A percentile compares a stretch with the other conserved stretches of the same genome.
These are phyloP conservation scores for Xylota sylvarum DNA, from an alignment of 2,888 invertebrate genomes.

Conservation along the genomic window DNA sequence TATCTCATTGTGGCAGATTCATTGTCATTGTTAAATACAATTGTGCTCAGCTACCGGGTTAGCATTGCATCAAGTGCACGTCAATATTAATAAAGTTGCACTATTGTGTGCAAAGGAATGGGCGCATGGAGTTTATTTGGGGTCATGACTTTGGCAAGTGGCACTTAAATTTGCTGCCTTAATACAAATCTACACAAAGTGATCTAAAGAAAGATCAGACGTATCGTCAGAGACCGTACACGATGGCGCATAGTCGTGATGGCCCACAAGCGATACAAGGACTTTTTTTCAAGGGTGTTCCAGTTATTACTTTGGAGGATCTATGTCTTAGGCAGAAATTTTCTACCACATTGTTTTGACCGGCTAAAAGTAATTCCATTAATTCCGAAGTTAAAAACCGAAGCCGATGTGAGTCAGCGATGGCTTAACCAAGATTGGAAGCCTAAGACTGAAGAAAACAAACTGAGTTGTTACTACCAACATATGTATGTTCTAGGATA, in stretches of 20 bases:
- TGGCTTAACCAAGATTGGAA: too few relatives aligned
- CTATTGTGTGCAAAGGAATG: slow-evolving; percentile 25
- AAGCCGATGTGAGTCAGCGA: too few relatives aligned
- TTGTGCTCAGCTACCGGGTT: slow-evolving; percentile 52
- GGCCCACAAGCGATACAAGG: too few relatives aligned
- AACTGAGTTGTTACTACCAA: too few relatives aligned
- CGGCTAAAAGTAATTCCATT: too few relatives aligned
- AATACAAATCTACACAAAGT: neutral
- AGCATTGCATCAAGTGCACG: slow-evolving; percentile 64
- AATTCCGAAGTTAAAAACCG: too few relatives aligned
- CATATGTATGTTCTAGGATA: too few relatives aligned
- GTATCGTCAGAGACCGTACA: neutral
- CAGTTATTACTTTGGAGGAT: too few relatives aligned
- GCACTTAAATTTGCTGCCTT: slow-evolving; percentile 18
- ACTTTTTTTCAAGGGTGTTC: too few relatives aligned
- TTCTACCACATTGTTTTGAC: too few relatives aligned
- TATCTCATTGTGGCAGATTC: slow-evolving; percentile 49
- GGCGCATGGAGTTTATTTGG: slow-evolving; percentile 37
- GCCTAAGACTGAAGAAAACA: too few relatives aligned
- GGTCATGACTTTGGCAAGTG: slow-evolving; percentile 49
- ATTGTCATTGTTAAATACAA: slow-evolving; percentile 69
- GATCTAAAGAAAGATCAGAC: neutral
- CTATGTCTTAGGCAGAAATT: too few relatives aligned
- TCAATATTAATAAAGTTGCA: slow-evolving; percentile 67
- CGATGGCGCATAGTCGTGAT: neutral